Evolutionary conservation across 2,888 invertebrate species (phyloP), one percentile per base, ranked within the genome.

Genomic region (Thumatha senex): DNA sequence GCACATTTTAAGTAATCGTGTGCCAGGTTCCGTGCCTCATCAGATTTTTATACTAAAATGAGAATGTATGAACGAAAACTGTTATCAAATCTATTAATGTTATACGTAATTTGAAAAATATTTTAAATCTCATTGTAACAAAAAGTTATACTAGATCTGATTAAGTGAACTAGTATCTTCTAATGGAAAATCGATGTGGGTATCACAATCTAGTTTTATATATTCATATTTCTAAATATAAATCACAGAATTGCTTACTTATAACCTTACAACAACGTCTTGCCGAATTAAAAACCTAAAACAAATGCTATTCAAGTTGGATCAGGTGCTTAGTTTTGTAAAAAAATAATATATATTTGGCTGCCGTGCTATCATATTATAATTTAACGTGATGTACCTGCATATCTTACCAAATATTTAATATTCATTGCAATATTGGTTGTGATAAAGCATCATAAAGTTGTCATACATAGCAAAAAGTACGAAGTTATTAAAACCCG

Each of bases 371-470:
- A 67, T 72, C 66, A 64, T 69, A 58, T 69, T 70, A 72, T 74
- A 57, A 68, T 68, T 61, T 72, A 72, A 78, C 71, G 73, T 78
- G 72, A 74, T 76, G 85, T 89, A 86, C 87, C 84, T 88, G 84
- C 74, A 74, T 80, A 74, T 74, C 67, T 82, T 81, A 87, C 89
- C 86, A 89, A 89, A 89, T 80, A 81, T 74, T 77, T 63, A 74
- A 77, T 77, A 76, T 83, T 83, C 77, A 84, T 86, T 88, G 82
- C 87, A 87, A 84, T 86, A 86, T 86, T 83, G 90, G 90, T 90
- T 90, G 90, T 90, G 90, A 89, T 85, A 83, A 76, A 78, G 76
- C 74, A 82, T 82, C 78, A 82, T 78, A 53, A 80, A 79, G 82
- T 86, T 86, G 82, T 85, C 81, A 73, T 74, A 67, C 57, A 64